Percentiles rank a stretch among this genome's conserved stretches.
Evolutionary conservation across 2,797 vertebrate genomes (phyloP).

Genomic region (Sebastes oblongus): DNA sequence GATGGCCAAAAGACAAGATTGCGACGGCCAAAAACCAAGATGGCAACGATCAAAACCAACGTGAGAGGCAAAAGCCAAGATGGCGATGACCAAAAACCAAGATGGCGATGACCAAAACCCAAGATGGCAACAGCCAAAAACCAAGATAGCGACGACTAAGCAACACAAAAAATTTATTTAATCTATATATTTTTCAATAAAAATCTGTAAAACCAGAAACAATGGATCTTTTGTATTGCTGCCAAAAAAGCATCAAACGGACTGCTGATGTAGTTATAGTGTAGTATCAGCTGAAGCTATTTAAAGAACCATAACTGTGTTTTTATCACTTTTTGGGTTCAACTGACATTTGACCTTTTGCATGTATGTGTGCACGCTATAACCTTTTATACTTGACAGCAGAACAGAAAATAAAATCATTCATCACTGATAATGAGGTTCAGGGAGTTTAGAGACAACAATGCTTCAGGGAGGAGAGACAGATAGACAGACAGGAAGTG

Average conservation of each 20-base stretch:
- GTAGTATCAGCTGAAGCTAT: too few relatives aligned
- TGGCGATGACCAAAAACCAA: too few relatives aligned
- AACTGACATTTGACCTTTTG: neutral
- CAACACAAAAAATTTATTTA: too few relatives aligned
- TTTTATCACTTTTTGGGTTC: neutral
- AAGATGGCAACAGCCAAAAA: too few relatives aligned
- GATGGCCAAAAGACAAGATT: too few relatives aligned
- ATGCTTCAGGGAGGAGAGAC: neutral
- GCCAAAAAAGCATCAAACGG: neutral
- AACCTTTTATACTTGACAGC: neutral
- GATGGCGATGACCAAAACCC: too few relatives aligned
- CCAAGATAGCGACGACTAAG: too few relatives aligned
- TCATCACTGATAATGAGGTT: constrained; percentile 35
- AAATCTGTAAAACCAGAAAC: neutral
- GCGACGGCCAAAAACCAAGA: too few relatives aligned
- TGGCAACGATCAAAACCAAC: too few relatives aligned
- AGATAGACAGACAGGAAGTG: neutral
- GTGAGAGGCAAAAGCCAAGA: too few relatives aligned
- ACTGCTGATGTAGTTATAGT: too few relatives aligned
- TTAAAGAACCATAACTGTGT: neutral
- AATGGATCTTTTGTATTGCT: neutral
- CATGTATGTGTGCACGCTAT: neutral
- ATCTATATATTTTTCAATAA: neutral
- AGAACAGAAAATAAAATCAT: constrained; percentile 11
- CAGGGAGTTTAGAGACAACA: constrained; percentile 14